These are phyloP conservation scores for Rhineura floridana DNA, from an alignment of 2,113 vertebrate genomes.

Conservation along the genomic window DNA sequence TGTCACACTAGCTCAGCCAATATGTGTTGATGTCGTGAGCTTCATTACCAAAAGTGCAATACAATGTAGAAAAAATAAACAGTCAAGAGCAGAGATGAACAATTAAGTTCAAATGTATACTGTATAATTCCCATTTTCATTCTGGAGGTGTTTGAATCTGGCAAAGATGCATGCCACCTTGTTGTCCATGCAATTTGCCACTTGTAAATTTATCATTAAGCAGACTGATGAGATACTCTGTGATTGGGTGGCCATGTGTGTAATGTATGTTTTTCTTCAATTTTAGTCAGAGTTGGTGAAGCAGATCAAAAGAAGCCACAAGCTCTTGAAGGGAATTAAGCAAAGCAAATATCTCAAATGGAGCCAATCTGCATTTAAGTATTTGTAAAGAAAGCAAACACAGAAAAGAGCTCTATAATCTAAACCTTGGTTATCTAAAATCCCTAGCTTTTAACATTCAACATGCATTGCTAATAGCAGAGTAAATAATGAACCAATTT, in stretches of 20 bases:
- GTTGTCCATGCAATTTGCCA: not conserved
- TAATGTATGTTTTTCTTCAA: not conserved
- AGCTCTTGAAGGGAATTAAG: not conserved
- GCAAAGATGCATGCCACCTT: not conserved
- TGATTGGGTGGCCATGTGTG: not conserved
- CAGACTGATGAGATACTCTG: not conserved
- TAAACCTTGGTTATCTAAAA: not conserved
- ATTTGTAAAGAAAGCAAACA: slow-evolving; percentile 5
- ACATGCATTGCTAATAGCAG: not conserved
- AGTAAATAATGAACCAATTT: slow-evolving; percentile 7
- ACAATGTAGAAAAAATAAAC: not conserved
- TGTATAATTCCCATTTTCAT: not conserved
- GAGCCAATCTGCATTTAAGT: not conserved
- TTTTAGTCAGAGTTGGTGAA: not conserved
- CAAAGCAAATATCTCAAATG: not conserved
- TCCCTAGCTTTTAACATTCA: not conserved
- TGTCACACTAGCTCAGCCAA: not conserved
- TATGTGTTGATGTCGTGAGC: not conserved
- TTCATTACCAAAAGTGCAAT: not conserved
- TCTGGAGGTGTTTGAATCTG: not conserved
- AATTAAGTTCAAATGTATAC: not conserved
- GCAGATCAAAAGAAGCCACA: not conserved
- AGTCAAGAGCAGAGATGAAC: not conserved
- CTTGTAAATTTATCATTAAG: not conserved
- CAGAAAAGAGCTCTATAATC: not conserved